A percentile compares a stretch with the other conserved stretches of the same genome.
These are phyloP conservation scores for Serrognathus titanus DNA, from an alignment of 2,888 invertebrate species.

Conservation along the genomic window DNA sequence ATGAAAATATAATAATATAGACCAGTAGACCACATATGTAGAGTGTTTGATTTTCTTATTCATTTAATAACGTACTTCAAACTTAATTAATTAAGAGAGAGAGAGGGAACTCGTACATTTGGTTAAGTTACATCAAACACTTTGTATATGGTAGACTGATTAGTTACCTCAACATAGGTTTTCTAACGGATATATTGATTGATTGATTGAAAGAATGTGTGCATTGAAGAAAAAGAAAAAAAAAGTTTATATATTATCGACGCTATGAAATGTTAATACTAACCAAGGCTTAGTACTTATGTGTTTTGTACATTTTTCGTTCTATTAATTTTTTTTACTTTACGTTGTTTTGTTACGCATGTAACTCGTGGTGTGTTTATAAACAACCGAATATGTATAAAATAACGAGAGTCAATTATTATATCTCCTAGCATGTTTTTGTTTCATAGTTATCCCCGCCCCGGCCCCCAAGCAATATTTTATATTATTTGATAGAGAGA, in stretches of 20 bases:
- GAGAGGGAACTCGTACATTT: not conserved
- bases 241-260: constrained; percentile 1
- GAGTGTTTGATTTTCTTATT: constrained; percentile 5
- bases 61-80: no score
- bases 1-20: constrained; percentile 7
- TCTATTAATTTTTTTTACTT: constrained; percentile 1
- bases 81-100: no score
- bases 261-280: constrained; percentile 1
- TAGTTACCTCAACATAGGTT: constrained; percentile 19
- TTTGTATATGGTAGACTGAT: constrained; percentile 10
- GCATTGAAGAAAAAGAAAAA: not conserved
- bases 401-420: constrained; percentile 16
- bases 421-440: constrained; percentile 5
- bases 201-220: not conserved
- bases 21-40: constrained; percentile 8
- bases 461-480: not conserved
- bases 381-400: constrained; percentile 1
- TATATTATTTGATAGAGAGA: constrained; percentile 8
- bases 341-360: constrained; percentile 6
- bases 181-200: constrained; percentile 7
- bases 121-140: constrained; percentile 6
- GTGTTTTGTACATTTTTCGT: constrained; percentile 11
- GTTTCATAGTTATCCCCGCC: constrained; percentile 2
- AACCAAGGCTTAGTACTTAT: constrained; percentile 5
- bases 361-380: constrained; percentile 3